Evolutionary conservation across 2,113 vertebrate species (phyloP), one percentile per base, ranked within the genome.

Genomic region (Pholis gunnellus): DNA sequence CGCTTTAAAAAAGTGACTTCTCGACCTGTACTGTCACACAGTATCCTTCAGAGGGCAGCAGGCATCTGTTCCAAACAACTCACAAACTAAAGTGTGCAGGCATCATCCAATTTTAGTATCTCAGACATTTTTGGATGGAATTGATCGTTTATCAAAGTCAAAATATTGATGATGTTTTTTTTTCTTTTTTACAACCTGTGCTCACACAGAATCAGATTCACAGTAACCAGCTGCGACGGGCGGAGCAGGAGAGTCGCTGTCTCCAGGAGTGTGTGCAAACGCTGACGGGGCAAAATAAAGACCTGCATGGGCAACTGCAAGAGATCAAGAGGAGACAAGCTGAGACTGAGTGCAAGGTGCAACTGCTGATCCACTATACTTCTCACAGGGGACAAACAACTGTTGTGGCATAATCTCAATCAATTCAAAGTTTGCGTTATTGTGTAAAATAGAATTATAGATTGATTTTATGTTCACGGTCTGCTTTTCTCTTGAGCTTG

Each of bases 261-360:
- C 91, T 97, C 1, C 95, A 97, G 78, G 96, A 96, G 52, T 96
- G 96, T 1, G 92, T 98, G 76, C 96, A 97, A 59, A 94, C 93
- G 70, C 94, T 99, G 90, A 96, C 96, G 5, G 80, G 84, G 3
- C 97, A 99, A 90, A 99, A 98, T 88, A 99, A 97, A 94, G 96
- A 95, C 72, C 93, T 98, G 1, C 90, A 96, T 63, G 81, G 94
- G 87, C 97, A 99, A 57, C 27, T 98, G 86, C 96, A 95, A 82
- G 97, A 97, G 93, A 95, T 96, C 72, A 99, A 98, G 81, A 94
- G 98, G 82, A 97, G 94, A 86, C 97, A 97, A 91, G 97, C 98
- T 67, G 98, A 99, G 95, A 96, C 96, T 70, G 97, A 99, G 81
- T 99, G 97, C 96, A 99, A 99, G 97, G 98, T 99, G 95, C 7